A percentile compares a stretch with the other conserved stretches of the same genome.
Conservation (phyloP, 2,113 vertebrate species). For the Pygoscelis antarcticus region DNA sequence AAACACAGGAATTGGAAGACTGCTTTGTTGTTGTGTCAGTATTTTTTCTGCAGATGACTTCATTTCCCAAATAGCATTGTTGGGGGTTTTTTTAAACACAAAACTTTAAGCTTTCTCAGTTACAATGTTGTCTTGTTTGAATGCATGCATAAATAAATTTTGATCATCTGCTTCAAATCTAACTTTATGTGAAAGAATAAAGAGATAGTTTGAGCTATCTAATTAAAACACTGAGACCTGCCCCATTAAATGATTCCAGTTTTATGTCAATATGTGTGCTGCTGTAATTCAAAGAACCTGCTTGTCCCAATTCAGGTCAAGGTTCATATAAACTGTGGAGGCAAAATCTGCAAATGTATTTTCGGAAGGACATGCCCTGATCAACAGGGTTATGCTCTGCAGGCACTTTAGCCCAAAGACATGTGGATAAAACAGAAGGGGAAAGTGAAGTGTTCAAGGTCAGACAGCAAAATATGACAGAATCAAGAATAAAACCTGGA, state of each 20-base stretch:
- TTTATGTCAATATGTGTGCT: neutral
- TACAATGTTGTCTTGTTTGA: neutral
- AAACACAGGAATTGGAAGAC: slow-evolving; percentile 14
- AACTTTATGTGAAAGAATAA: slow-evolving; percentile 20
- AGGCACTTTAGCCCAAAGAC: neutral
- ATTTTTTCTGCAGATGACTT: slow-evolving; percentile 42
- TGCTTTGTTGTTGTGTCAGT: neutral
- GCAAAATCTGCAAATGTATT: neutral
- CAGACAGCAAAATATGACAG: neutral
- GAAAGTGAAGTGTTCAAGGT: neutral
- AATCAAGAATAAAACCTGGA: neutral
- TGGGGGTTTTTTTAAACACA: slow-evolving; percentile 27
- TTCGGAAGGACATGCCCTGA: neutral
- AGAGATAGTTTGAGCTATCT: neutral
- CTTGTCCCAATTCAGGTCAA: neutral
- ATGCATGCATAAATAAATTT: slow-evolving; percentile 11
- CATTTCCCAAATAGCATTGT: neutral
- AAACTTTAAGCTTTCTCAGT: slow-evolving; percentile 52
- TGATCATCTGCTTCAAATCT: slow-evolving; percentile 32
- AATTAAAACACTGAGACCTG: slow-evolving; percentile 5
- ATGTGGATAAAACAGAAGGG: neutral
- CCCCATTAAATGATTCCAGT: neutral
- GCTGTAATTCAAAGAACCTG: neutral
- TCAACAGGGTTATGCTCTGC: neutral
- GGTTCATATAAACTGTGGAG: neutral